Percentiles rank a stretch among this genome's conserved stretches.
phyloP scores from a whole-genome alignment of 2,888 invertebrate genomes.

The Cataglyphis livida region DNA sequence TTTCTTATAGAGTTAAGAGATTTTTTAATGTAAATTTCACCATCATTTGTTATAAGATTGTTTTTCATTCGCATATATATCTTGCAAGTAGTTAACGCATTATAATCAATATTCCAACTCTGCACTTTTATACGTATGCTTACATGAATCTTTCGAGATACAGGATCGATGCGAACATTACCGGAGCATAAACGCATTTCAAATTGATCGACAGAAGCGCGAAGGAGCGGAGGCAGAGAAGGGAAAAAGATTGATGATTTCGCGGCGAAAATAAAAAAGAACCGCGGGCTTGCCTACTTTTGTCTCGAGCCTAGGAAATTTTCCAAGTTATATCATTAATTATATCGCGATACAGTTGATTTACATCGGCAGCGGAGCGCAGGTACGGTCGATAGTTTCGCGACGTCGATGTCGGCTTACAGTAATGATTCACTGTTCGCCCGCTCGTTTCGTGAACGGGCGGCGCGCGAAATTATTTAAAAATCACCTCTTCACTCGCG shows the following conservation, averaged over 20 bases:
- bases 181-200: constrained; percentile 47
- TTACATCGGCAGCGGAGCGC: constrained; percentile 45
- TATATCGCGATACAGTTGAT: constrained; percentile 67
- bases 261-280: constrained; percentile 36
- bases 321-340: constrained; percentile 71
- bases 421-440: constrained; percentile 63
- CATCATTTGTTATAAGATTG: background rate
- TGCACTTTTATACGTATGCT: constrained; percentile 28
- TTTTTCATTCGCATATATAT: constrained; percentile 14
- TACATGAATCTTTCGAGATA: constrained; percentile 32
- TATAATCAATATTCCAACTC: constrained; percentile 28
- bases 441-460: constrained; percentile 34
- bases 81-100: constrained; percentile 17
- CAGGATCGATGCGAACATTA: constrained; percentile 41
- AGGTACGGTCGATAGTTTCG: constrained; percentile 64
- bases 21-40: background rate
- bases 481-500: constrained; percentile 59
- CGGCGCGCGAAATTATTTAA: constrained; percentile 63
- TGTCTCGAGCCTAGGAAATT: constrained; percentile 60
- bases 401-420: constrained; percentile 47
- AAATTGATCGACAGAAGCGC: constrained; percentile 46
- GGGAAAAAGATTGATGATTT: constrained; percentile 66
- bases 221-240: constrained; percentile 29
- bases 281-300: constrained; percentile 46
- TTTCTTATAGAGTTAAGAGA: background rate